A percentile compares a stretch with the other conserved stretches of the same genome.
These are phyloP conservation scores for Crossaster papposus DNA, from an alignment of 53 echinoderm and acorn worm genomes.

Conservation along the genomic window DNA sequence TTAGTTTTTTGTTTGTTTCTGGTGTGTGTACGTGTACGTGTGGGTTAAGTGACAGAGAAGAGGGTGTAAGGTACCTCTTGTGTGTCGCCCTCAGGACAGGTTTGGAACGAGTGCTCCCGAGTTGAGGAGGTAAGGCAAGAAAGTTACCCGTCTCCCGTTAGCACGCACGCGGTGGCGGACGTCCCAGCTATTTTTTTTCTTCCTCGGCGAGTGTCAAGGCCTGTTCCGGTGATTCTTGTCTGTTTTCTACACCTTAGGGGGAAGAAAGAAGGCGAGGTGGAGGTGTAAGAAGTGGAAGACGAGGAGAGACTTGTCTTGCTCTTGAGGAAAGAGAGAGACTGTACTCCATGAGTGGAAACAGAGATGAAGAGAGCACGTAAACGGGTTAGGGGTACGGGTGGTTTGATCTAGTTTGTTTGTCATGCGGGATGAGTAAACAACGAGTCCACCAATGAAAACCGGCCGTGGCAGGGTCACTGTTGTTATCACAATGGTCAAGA, in stretches of 20 bases:
- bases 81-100: constrained; percentile 1
- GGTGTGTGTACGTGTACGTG: not conserved
- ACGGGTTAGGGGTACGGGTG: constrained; percentile 8
- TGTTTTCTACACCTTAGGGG: constrained; percentile 26
- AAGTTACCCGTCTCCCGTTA: constrained; percentile 40
- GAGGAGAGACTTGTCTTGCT: constrained; percentile 18
- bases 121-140: constrained; percentile 45
- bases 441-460: not conserved
- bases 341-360: constrained; percentile 44
- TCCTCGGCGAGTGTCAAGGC: not conserved
- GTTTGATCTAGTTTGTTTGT: constrained; percentile 30
- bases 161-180: not conserved
- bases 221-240: constrained; percentile 27
- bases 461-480: not conserved
- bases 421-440: not conserved
- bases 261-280: not conserved
- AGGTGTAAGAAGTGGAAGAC: constrained; percentile 6
- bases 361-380: constrained; percentile 25
- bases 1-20: not conserved
- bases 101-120: not conserved
- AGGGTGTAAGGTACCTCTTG: constrained; percentile 16
- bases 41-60: not conserved
- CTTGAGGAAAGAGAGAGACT: not conserved
- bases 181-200: constrained; percentile 20
- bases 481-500: not conserved